Evolutionary conservation across 2,797 vertebrate species (phyloP).

Genomic region (Geotrypetes seraphini): DNA sequence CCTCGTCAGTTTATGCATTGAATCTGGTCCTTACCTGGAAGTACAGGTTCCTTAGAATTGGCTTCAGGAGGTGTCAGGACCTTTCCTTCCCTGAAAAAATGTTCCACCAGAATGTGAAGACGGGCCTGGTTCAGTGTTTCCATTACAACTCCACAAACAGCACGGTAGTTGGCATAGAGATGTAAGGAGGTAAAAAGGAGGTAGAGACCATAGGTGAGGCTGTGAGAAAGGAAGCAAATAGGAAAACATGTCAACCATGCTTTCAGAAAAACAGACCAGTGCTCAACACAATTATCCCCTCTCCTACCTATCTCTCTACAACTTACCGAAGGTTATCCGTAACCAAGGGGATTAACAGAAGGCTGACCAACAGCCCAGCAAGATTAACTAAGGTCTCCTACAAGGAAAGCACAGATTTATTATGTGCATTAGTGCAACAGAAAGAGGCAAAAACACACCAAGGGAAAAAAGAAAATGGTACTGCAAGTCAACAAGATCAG

Average conservation of each 20-base stretch:
- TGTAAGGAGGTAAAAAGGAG: conserved; percentile 73
- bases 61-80: conserved; percentile 54
- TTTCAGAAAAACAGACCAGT: too few species aligned
- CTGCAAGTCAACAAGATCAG: background rate
- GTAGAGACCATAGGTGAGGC: conserved; percentile 70
- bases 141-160: conserved; percentile 77
- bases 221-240: conserved; percentile 17
- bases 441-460: background rate
- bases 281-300: background rate
- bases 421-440: background rate
- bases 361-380: conserved; percentile 70
- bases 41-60: conserved; percentile 69
- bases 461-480: background rate
- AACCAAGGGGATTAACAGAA: conserved; percentile 70
- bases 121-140: conserved; percentile 77
- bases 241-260: background rate
- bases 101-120: conserved; percentile 58
- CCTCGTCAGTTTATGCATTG: too few species aligned
- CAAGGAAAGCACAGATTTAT: background rate
- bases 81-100: conserved; percentile 47
- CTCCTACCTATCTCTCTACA: background rate
- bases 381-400: conserved; percentile 85
- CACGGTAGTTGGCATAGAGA: conserved; percentile 80
- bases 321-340: conserved; percentile 62
- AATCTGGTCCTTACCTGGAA: conserved; percentile 59